phyloP scores from a whole-genome alignment of 2,113 vertebrate genomes.

The Prinia subflava region DNA sequence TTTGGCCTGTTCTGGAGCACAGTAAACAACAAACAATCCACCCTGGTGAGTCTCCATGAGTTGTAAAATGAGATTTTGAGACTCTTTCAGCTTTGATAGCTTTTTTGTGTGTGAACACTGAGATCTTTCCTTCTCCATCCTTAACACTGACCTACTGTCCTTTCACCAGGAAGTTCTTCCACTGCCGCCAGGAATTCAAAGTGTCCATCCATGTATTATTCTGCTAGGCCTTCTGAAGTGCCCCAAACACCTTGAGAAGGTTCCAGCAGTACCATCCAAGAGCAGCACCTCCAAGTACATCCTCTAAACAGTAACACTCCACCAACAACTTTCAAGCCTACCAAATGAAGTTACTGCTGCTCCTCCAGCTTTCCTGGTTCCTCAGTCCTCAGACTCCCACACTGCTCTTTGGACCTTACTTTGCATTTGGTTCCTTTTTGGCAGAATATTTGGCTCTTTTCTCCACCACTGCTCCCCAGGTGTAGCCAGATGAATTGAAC shows the following conservation, averaged over 20 bases:
- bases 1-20: neutral
- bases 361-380: neutral
- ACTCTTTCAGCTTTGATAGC: neutral
- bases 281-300: neutral
- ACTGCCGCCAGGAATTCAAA: neutral
- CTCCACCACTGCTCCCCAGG: neutral
- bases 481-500: neutral
- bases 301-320: neutral
- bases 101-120: neutral
- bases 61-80: neutral
- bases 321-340: neutral
- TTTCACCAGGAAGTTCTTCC: neutral
- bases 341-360: neutral
- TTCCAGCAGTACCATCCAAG: neutral
- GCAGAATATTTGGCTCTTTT: neutral
- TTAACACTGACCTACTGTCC: neutral
- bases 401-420: neutral
- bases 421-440: neutral
- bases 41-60: neutral
- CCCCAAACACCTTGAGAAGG: neutral
- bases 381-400: neutral
- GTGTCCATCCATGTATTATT: neutral
- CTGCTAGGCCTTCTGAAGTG: neutral
- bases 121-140: neutral
- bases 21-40: neutral